Conservation (phyloP, 2,888 invertebrate species). For the Caenorhabditis becei region DNA sequence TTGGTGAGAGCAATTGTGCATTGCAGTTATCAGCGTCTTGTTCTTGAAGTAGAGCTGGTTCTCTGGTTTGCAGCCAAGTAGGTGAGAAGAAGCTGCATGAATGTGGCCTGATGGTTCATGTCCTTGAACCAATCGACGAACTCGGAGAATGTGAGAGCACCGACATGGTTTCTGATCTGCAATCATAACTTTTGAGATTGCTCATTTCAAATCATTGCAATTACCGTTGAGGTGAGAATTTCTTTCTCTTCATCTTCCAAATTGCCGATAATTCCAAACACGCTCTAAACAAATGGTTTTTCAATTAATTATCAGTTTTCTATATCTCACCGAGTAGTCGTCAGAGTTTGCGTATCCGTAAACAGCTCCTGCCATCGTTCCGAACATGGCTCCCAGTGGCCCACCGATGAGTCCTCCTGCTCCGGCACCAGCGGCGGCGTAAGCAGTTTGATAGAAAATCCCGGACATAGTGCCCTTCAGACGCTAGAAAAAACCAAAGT, state of each 20-base stretch:
- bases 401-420: conserved; percentile 52
- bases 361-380: conserved; percentile 52
- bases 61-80: conserved; percentile 29
- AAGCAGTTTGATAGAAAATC: conserved; percentile 49
- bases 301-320: neutral
- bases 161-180: conserved; percentile 50
- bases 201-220: neutral
- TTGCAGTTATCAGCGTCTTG: too few species aligned
- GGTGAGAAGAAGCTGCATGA: conserved; percentile 47
- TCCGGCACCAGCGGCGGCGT: conserved; percentile 54
- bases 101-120: conserved; percentile 38
- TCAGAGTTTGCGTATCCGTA: conserved; percentile 50
- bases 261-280: conserved; percentile 28
- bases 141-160: conserved; percentile 39
- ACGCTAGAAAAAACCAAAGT: conserved; percentile 11
- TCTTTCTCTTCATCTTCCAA: conserved; percentile 41
- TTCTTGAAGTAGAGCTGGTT: conserved; percentile 11
- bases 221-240: conserved; percentile 35
- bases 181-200: neutral
- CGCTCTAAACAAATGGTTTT: conserved; percentile 33
- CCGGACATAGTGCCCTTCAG: conserved; percentile 39
- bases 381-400: conserved; percentile 55
- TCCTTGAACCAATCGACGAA: conserved; percentile 53
- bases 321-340: conserved; percentile 36
- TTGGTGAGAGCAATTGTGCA: neutral